phyloP scores from a whole-genome alignment of 2,888 invertebrate genomes.

The Oscheius sp. region DNA sequence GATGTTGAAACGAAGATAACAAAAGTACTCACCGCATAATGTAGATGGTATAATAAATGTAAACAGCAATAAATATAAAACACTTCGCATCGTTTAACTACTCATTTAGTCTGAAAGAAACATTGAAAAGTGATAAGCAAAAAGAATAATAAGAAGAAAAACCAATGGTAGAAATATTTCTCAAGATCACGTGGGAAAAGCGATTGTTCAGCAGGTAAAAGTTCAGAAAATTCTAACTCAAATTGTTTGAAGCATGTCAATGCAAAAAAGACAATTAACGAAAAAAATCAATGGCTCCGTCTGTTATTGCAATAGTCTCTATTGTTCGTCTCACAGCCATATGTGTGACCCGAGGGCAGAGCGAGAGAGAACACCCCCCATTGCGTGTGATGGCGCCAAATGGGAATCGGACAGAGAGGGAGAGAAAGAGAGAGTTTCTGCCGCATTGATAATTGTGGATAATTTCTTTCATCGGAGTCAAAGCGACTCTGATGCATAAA shows the following conservation, averaged over 20 bases:
- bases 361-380: background rate
- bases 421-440: constrained; percentile 13
- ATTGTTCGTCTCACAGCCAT: background rate
- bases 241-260: too few species aligned
- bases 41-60: constrained; percentile 9
- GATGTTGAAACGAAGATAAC: too few species aligned
- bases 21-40: constrained; percentile 9
- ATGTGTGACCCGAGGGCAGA: constrained; percentile 20
- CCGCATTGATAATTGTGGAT: constrained; percentile 19
- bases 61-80: background rate
- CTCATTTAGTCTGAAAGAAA: too few species aligned
- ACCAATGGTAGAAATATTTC: too few species aligned
- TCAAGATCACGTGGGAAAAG: too few species aligned
- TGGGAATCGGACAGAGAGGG: too few species aligned
- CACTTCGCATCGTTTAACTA: constrained; percentile 16
- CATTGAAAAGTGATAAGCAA: too few species aligned
- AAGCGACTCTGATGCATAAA: background rate
- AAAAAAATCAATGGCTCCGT: background rate
- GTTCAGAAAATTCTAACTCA: too few species aligned
- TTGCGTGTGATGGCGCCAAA: constrained; percentile 25
- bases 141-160: too few species aligned
- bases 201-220: too few species aligned
- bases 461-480: constrained; percentile 1
- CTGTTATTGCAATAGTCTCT: background rate
- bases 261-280: too few species aligned